Evolutionary conservation across 2,888 invertebrate genomes (phyloP).

Genomic region (Tenthredo scrophulariae): DNA sequence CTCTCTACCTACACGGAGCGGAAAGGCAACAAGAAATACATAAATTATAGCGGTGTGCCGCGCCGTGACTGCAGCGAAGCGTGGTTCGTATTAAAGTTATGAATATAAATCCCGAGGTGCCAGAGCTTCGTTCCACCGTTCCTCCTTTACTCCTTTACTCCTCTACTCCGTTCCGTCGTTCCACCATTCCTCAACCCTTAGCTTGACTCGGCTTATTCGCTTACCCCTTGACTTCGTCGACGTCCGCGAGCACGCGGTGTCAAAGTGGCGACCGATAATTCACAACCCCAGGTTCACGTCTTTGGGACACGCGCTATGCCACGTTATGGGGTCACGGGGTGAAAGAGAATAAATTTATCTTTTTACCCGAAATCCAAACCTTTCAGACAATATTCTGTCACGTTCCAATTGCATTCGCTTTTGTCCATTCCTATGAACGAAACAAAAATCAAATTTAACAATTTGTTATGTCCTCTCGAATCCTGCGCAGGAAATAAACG

Average conservation of each 20-base stretch:
- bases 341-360: constrained; percentile 20
- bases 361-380: constrained; percentile 9
- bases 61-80: constrained; percentile 73
- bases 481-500: background rate
- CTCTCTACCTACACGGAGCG: background rate
- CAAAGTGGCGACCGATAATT: constrained; percentile 72
- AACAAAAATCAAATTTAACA: constrained; percentile 3
- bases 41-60: constrained; percentile 68
- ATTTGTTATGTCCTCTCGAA: background rate
- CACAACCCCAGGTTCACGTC: constrained; percentile 70
- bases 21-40: constrained; percentile 64
- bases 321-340: constrained; percentile 32
- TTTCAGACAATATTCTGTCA: constrained; percentile 35
- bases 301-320: constrained; percentile 68
- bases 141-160: constrained; percentile 54
- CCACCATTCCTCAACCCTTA: constrained; percentile 54
- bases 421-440: background rate
- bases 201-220: constrained; percentile 51
- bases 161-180: constrained; percentile 44
- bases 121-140: constrained; percentile 60
- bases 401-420: background rate
- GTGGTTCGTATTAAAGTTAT: constrained; percentile 74
- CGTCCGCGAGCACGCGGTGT: constrained; percentile 65
- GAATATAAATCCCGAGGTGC: constrained; percentile 73
- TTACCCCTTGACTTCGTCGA: constrained; percentile 52